phyloP scores from a whole-genome alignment of 2,888 invertebrate species.

The Latrodectus elegans region DNA sequence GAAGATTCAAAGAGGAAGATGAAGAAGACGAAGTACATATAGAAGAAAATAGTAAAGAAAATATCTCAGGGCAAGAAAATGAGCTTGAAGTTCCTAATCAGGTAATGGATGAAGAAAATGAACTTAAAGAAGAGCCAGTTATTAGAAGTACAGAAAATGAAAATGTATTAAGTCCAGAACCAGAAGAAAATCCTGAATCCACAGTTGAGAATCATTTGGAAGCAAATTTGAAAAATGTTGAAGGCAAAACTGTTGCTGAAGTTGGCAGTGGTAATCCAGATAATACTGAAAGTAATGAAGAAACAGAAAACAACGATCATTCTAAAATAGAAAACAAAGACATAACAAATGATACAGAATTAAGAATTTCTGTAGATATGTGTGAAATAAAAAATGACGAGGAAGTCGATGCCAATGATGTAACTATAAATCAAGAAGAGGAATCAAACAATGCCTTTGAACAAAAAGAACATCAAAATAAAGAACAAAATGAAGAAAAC shows the following conservation, averaged over 20 bases:
- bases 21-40: background rate
- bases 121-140: background rate
- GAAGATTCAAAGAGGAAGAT: background rate
- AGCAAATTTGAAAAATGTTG: slow-evolving; percentile 1
- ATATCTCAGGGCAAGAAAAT: background rate
- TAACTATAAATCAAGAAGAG: slow-evolving; percentile 19
- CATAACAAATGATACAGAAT: background rate
- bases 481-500: slow-evolving; percentile 2
- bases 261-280: slow-evolving; percentile 54
- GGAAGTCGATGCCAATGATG: background rate
- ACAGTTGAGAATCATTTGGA: background rate
- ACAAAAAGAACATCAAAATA: background rate
- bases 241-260: slow-evolving; percentile 54
- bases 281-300: slow-evolving; percentile 21
- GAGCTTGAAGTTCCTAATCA: background rate
- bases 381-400: slow-evolving; percentile 8
- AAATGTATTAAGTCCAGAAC: slow-evolving; percentile 4
- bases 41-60: background rate
- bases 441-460: background rate
- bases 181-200: background rate
- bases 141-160: background rate
- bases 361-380: background rate
- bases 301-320: background rate
- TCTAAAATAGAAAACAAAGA: background rate
- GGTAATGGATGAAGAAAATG: background rate